Evolutionary conservation across 2,797 vertebrate species (phyloP).

Genomic region (Parambassis ranga): DNA sequence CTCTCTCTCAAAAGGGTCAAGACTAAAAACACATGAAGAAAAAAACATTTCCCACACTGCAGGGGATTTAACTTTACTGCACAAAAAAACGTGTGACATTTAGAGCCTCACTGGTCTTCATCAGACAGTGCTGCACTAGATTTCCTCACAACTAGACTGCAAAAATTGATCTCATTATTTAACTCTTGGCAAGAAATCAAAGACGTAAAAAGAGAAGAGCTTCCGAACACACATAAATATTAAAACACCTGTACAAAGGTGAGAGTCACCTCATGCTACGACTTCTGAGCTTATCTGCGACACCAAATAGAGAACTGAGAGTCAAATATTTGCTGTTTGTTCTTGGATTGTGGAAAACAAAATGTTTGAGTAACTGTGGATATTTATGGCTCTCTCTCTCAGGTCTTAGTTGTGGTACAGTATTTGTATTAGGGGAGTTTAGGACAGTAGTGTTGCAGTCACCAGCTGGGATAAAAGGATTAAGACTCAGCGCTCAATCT

Average conservation of each 20-base stretch:
- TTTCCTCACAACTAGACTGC: not conserved
- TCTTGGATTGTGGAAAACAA: conserved; percentile 23
- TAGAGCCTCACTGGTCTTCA: too few species aligned
- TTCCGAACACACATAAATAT: not conserved
- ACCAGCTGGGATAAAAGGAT: conserved; percentile 44
- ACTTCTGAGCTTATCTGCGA: conserved; percentile 20
- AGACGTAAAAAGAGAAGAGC: not conserved
- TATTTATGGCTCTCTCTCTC: conserved; percentile 39
- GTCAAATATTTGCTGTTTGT: conserved; percentile 51
- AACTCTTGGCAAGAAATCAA: not conserved
- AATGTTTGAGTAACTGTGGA: conserved; percentile 23
- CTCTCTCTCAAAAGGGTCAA: too few species aligned
- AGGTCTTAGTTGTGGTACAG: not conserved
- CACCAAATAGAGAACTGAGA: conserved; percentile 21
- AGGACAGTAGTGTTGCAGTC: conserved; percentile 27
- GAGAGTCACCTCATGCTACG: not conserved
- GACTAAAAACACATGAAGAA: too few species aligned
- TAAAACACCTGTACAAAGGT: not conserved
- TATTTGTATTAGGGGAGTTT: conserved; percentile 27
- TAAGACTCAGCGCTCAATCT: conserved; percentile 20
- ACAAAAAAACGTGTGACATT: too few species aligned
- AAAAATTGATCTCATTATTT: not conserved
- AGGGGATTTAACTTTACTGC: too few species aligned
- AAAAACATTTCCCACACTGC: too few species aligned
- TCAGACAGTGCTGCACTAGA: too few species aligned